These are phyloP conservation scores for Leuciscus waleckii DNA, from an alignment of 2,797 vertebrate genomes.

Conservation along the genomic window DNA sequence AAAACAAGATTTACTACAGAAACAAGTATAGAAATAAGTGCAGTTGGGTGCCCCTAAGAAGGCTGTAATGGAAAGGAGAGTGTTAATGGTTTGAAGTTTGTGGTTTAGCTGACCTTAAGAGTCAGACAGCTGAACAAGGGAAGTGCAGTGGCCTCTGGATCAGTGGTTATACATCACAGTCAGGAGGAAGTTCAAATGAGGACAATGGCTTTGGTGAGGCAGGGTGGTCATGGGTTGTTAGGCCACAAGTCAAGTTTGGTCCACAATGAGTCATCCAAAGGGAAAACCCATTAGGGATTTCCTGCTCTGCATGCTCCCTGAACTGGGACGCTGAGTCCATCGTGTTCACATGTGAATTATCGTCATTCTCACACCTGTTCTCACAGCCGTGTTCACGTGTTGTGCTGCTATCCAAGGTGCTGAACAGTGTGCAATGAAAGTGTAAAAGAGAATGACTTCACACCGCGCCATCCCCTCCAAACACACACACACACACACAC, in stretches of 20 bases:
- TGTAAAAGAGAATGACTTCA: background rate
- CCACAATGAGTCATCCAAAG: slow-evolving; percentile 4
- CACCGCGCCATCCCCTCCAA: background rate
- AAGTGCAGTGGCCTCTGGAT: slow-evolving; percentile 4
- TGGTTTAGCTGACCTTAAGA: background rate
- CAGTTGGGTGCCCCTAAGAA: background rate
- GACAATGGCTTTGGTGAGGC: slow-evolving; percentile 31
- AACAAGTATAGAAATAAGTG: background rate
- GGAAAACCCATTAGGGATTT: slow-evolving; percentile 4
- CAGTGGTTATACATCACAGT: slow-evolving; percentile 4
- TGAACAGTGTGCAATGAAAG: background rate
- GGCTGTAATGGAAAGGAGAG: background rate
- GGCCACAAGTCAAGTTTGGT: background rate
- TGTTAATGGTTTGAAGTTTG: background rate
- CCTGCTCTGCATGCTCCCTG: background rate
- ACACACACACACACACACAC: background rate
- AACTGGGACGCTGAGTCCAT: background rate
- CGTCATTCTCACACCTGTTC: slow-evolving; percentile 12
- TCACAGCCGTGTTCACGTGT: background rate
- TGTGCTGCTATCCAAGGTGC: slow-evolving; percentile 35
- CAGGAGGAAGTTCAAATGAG: slow-evolving; percentile 28
- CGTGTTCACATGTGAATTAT: background rate
- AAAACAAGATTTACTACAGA: background rate
- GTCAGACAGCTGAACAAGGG: background rate
- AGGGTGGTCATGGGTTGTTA: slow-evolving; percentile 4